Base-by-base conservation (phyloP, 2,888 invertebrate genomes). In the Zootermopsis nevadensis region DNA sequence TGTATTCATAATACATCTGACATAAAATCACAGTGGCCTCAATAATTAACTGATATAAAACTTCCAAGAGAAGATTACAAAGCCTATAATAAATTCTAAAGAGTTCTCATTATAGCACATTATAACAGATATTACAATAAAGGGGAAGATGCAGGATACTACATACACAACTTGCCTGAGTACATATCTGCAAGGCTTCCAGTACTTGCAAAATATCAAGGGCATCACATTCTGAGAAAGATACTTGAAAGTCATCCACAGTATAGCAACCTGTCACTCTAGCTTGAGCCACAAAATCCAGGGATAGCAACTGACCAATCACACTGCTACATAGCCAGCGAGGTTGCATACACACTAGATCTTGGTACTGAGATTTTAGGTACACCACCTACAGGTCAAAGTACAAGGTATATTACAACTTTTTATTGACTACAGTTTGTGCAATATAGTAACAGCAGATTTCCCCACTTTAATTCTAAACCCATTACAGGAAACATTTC, bases 221-320 rank as follows among this genome's bases (percentile, higher is more conserved):
- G 7, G 94, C 93, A 86, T 95, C 95, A 84, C 93, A 92, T 79
- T 94, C 94, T 53, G 94, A 94, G 87, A 92, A 94, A 86, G 94
- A 91, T 67, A 94, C 91, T 89, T 94, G 94, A 87, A 95, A 94
- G 88, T 95, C 95, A 86, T 94, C 94, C 22, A 92, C 89, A 1
- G 94, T 93, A 88, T 94, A 95, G 86, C 94, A 94, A 2, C 95
- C 95, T 27, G 94, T 93, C 15, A 92, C 91, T 55, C 93, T 90
- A 53, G 92, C 91, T 81, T 89, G 89, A 33, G 89, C 88, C 83
- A 91, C 87, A 86, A 92, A 92, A 81, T 92, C 92, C 72, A 90
- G 89, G 83, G 91, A 93, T 82, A 95, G 89, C 76, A 95, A 90
- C 88, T 93, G 92, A 2, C 95, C 95, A 80, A 95, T 90, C 31